Percentiles rank a stretch among this genome's conserved stretches.
Evolutionary conservation across 1,140 invertebrate genomes (phyloP).

Genomic region (Eulimnadia texana): DNA sequence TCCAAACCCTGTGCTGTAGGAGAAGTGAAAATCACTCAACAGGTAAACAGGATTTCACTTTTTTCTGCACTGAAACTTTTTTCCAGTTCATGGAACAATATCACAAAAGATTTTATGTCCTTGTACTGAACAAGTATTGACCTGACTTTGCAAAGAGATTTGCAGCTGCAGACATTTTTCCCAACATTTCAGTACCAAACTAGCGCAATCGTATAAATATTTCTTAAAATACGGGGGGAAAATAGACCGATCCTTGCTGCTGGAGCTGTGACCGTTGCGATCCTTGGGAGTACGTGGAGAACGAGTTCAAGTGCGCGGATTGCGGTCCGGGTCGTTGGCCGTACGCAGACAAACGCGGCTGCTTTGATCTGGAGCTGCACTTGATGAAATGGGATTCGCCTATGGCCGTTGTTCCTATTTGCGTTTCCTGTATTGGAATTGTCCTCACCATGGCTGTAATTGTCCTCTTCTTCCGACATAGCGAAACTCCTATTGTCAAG

Average conservation of each 20-base stretch:
- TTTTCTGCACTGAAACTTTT: not conserved
- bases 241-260: conserved; percentile 32
- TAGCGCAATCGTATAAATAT: not conserved
- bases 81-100: not conserved
- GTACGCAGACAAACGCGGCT: conserved; percentile 27
- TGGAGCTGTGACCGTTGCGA: conserved; percentile 40
- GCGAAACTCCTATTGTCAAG: conserved; percentile 35
- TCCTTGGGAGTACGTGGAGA: conserved; percentile 38
- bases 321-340: conserved; percentile 37
- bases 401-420: conserved; percentile 39
- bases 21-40: conserved; percentile 53
- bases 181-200: not conserved
- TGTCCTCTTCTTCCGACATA: conserved; percentile 29
- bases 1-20: conserved; percentile 48
- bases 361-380: conserved; percentile 32
- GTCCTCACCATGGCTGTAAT: conserved; percentile 35
- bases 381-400: conserved; percentile 41
- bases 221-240: not conserved
- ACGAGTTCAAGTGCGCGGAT: conserved; percentile 40
- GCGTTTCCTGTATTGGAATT: conserved; percentile 38
- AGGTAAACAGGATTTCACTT: conserved; percentile 27
- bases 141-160: too few relatives aligned
- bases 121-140: too few relatives aligned
- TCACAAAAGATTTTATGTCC: not conserved
- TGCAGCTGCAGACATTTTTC: not conserved